These are phyloP conservation scores for Mimachlamys varia DNA, from an alignment of 2,888 invertebrate species.

Conservation along the genomic window DNA sequence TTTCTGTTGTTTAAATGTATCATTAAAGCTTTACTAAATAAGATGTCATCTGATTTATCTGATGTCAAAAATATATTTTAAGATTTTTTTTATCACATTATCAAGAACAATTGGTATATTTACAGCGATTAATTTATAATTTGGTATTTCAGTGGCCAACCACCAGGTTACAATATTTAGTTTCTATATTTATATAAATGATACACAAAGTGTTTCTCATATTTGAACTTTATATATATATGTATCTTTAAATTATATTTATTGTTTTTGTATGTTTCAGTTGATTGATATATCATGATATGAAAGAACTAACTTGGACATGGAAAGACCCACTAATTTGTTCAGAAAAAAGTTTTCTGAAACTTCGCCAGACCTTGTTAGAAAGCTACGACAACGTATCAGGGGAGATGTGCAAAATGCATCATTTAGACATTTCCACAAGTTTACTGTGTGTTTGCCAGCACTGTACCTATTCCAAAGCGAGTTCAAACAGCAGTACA, in stretches of 20 bases:
- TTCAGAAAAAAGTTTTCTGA: constrained; percentile 50
- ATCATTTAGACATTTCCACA: constrained; percentile 50
- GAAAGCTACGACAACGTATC: constrained; percentile 45
- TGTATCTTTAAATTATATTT: not conserved
- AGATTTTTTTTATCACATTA: too few species aligned
- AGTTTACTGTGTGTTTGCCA: constrained; percentile 54
- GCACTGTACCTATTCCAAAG: constrained; percentile 48
- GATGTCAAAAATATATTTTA: too few species aligned
- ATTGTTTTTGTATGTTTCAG: not conserved
- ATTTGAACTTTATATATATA: too few species aligned
- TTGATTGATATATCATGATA: not conserved
- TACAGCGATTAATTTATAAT: too few species aligned
- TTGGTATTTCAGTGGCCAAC: too few species aligned
- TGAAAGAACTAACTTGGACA: not conserved
- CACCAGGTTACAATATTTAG: too few species aligned
- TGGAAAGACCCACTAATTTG: not conserved
- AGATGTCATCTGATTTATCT: too few species aligned
- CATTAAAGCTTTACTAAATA: too few species aligned
- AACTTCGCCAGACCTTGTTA: constrained; percentile 44
- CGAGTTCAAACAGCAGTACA: constrained; percentile 58
- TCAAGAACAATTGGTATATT: too few species aligned
- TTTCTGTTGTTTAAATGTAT: too few species aligned
- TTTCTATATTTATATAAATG: too few species aligned
- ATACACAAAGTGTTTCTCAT: too few species aligned
- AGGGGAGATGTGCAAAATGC: constrained; percentile 47